phyloP scores from a whole-genome alignment of 2,888 invertebrate species.

The Perizoma flavofasciatum region DNA sequence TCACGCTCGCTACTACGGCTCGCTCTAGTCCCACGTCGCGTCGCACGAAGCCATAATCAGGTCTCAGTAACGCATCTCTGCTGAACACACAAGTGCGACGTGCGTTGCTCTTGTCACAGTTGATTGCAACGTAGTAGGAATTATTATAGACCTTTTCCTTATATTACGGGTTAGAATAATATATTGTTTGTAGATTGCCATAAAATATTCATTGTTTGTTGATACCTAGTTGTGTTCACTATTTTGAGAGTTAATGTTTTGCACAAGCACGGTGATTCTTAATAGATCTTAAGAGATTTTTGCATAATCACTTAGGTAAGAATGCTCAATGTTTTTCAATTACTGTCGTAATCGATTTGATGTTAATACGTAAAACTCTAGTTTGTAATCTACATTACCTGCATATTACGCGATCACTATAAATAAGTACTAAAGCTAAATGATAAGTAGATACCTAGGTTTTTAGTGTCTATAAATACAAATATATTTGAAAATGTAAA shows the following conservation, averaged over 20 bases:
- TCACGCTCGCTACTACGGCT: slow-evolving; percentile 77
- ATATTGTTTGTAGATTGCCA: slow-evolving; percentile 74
- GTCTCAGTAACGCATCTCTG: slow-evolving; percentile 24
- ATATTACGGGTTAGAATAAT: slow-evolving; percentile 67
- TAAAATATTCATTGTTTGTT: slow-evolving; percentile 73
- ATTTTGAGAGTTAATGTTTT: slow-evolving; percentile 61
- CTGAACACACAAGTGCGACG: slow-evolving; percentile 49
- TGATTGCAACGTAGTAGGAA: slow-evolving; percentile 61
- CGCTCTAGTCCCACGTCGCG: slow-evolving; percentile 75
- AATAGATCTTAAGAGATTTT: slow-evolving; percentile 58
- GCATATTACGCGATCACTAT: slow-evolving; percentile 20
- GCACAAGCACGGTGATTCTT: slow-evolving; percentile 76
- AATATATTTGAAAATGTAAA: slow-evolving; percentile 23
- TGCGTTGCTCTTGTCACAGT: slow-evolving; percentile 62
- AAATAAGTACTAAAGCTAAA: slow-evolving; percentile 31
- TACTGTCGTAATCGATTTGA: slow-evolving; percentile 58
- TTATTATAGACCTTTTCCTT: slow-evolving; percentile 58
- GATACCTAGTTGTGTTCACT: slow-evolving; percentile 66
- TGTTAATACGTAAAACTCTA: slow-evolving; percentile 56
- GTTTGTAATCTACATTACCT: slow-evolving; percentile 37
- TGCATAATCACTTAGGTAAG: slow-evolving; percentile 63
- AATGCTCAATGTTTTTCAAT: slow-evolving; percentile 75
- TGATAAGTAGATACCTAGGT: slow-evolving; percentile 31
- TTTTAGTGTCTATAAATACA: slow-evolving; percentile 12
- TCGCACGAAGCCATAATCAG: slow-evolving; percentile 57